These are phyloP conservation scores for Stegodyphus dumicola DNA, from an alignment of 1,140 invertebrate genomes.

Conservation along the genomic window DNA sequence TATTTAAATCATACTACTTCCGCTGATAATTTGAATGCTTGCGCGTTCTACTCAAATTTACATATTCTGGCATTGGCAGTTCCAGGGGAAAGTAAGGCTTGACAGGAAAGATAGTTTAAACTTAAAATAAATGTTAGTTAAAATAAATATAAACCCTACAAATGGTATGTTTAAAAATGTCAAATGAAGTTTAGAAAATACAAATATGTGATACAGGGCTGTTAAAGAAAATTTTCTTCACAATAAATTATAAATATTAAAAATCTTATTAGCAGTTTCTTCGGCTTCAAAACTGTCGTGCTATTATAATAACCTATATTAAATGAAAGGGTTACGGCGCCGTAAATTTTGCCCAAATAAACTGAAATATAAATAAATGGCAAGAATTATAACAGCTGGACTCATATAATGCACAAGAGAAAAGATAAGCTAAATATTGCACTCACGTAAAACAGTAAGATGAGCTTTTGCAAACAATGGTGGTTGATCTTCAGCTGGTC, in stretches of 20 bases:
- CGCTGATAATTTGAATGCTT: no score
- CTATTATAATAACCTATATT: background rate
- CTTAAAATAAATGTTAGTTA: no score
- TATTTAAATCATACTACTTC: no score
- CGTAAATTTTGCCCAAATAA: background rate
- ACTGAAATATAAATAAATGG: background rate
- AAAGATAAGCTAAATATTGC: background rate
- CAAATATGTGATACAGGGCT: no score
- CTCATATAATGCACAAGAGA: no score
- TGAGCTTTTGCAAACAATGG: slow-evolving; percentile 84
- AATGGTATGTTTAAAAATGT: no score
- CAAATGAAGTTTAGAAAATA: no score
- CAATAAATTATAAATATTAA: slow-evolving; percentile 8
- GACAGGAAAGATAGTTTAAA: no score
- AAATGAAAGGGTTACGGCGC: background rate
- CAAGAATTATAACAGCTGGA: background rate
- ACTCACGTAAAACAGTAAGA: slow-evolving; percentile 88
- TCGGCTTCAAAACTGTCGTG: background rate
- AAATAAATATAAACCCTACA: no score
- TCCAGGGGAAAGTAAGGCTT: no score
- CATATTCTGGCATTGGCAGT: no score
- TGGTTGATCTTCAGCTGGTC: slow-evolving; percentile 79
- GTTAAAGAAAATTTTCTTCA: background rate
- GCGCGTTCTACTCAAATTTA: no score
- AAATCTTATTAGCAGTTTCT: background rate